Evolutionary conservation across 2,888 invertebrate species (phyloP), one percentile per base, ranked within the genome.

Genomic region (Dryadula phaetusa): DNA sequence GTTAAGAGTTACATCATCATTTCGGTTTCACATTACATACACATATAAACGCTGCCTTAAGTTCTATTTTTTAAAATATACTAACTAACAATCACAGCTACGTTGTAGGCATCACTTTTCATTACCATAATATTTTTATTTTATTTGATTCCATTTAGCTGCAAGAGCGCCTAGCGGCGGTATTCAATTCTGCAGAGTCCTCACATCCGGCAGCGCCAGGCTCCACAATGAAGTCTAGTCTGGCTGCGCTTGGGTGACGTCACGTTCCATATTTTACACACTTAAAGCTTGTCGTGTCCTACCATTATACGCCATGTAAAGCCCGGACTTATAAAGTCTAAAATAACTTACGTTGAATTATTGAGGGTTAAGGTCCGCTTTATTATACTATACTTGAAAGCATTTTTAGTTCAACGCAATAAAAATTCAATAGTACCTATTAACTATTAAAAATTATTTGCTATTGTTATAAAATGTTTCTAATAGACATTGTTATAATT

Each of bases 241-340:
- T 82, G 78, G 84, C 82, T 80, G 79, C 86, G 86, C 86, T 87
- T 85, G 86, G 87, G 84, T 88, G 87, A 87, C 88, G 87, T 86
- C 87, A 87, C 80, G 76, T 81, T 79, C 89, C 88, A 91, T 92
- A 92, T 87, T 90, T 92, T 88, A 92, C 86, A 89, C 89, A 90
- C 89, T 92, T 92, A 91, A 90, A 92, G 90, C 91, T 92, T 92
- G 92, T 91, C 90, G 90, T 89, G 90, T 92, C 89, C 89, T 89
- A 91, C 91, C 86, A 92, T 92, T 92, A 92, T 92, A 89, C 88
- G 88, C 82, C 86, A 86, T 90, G 91, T 92, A 91, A 88, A 85
- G 84, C 87, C 78, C 76, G 79, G 87, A 92, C 90, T 92, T 92
- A 90, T 84, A 87, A 88, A 90, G 79, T 72, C 62, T 84, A 79